Conservation (phyloP, 2,113 vertebrate genomes). For the Passer montanus region DNA sequence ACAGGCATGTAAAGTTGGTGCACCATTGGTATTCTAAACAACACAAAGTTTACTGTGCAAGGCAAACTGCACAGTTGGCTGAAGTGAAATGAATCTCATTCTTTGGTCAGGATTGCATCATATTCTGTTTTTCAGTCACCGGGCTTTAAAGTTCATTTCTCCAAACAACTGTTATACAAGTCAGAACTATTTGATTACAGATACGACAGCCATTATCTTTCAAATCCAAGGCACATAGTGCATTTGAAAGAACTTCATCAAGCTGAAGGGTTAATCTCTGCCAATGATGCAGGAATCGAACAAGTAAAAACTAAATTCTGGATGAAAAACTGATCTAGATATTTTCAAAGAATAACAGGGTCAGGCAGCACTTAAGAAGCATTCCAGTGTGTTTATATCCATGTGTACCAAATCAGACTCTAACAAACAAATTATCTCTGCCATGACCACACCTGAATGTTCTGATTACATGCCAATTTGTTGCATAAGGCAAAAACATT, state of each 20-base stretch:
- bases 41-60: not conserved
- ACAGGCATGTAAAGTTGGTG: not conserved
- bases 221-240: not conserved
- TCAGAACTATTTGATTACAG: slow-evolving; percentile 1
- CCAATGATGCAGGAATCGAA: not conserved
- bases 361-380: slow-evolving; percentile 20
- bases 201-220: not conserved
- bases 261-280: not conserved
- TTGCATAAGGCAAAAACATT: slow-evolving; percentile 3
- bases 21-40: not conserved
- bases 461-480: slow-evolving; percentile 27
- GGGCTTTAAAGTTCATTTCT: not conserved
- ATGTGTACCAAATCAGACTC: slow-evolving; percentile 46
- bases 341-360: slow-evolving; percentile 1
- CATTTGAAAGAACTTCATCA: not conserved
- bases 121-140: not conserved
- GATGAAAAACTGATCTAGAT: not conserved
- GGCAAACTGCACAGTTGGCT: not conserved
- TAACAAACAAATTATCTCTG: slow-evolving; percentile 28
- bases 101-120: slow-evolving; percentile 14
- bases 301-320: not conserved
- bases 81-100: not conserved
- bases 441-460: slow-evolving; percentile 34
- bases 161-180: not conserved
- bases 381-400: slow-evolving; percentile 52